Conservation (phyloP, 2,888 invertebrate genomes). For the Chymomyza amoena region DNA sequence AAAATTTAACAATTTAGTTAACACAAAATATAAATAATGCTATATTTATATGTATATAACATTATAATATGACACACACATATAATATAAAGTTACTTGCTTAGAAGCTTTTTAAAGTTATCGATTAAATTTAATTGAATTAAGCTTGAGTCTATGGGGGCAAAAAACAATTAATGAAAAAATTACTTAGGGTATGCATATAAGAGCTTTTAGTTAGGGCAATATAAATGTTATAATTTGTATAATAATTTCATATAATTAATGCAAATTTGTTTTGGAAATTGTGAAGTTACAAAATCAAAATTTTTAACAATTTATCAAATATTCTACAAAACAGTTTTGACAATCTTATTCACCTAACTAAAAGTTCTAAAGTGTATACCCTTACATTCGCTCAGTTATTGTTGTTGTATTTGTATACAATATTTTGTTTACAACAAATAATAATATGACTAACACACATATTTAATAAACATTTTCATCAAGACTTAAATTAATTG, state of each 20-base stretch:
- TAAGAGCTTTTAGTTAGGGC: background rate
- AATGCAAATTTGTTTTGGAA: no score
- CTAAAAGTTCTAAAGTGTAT: background rate
- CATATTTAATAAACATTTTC: background rate
- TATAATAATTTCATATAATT: no score
- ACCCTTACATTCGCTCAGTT: background rate
- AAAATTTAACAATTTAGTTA: conserved; percentile 33
- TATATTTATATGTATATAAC: conserved; percentile 30
- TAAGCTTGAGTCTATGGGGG: background rate
- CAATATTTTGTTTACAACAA: background rate
- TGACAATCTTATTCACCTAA: background rate
- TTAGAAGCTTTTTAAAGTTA: background rate
- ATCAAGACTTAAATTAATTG: background rate
- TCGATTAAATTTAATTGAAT: background rate
- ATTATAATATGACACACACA: background rate
- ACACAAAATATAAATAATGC: conserved; percentile 14
- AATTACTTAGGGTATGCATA: background rate
- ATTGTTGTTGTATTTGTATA: background rate
- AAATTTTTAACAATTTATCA: no score
- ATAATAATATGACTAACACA: background rate
- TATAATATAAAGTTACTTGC: conserved; percentile 1
- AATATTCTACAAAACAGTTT: no score
- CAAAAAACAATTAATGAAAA: background rate
- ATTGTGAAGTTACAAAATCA: no score
- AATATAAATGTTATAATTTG: background rate